Percentiles rank a stretch among this genome's conserved stretches.
Conservation (phyloP, 1,140 invertebrate species). For the Eriocheir sinensis region DNA sequence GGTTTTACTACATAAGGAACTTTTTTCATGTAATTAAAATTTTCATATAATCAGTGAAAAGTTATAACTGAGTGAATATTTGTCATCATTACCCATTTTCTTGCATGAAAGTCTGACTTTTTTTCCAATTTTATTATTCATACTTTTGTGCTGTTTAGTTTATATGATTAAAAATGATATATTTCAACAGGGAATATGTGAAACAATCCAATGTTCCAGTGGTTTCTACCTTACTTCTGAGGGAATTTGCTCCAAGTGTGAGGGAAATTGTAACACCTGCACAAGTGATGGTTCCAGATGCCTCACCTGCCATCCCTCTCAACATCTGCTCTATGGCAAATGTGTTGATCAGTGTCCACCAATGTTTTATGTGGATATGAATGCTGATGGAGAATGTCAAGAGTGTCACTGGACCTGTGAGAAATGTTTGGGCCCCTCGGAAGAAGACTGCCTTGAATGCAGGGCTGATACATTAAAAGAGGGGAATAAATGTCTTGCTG, state of each 20-base stretch:
- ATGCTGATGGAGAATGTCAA: constrained; percentile 68
- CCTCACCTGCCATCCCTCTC: constrained; percentile 63
- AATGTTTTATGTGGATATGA: constrained; percentile 69
- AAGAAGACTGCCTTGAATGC: constrained; percentile 71
- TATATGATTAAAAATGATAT: neutral
- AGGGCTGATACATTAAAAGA: constrained; percentile 57
- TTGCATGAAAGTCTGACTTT: too few species aligned
- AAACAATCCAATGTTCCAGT: constrained; percentile 52
- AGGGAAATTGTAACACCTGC: constrained; percentile 68
- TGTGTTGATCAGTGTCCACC: constrained; percentile 72
- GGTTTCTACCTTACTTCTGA: constrained; percentile 57
- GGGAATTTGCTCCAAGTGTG: constrained; percentile 61
- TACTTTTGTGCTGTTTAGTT: neutral
- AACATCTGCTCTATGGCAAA: constrained; percentile 69
- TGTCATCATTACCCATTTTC: too few species aligned
- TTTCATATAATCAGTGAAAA: too few species aligned
- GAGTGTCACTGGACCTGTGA: constrained; percentile 78
- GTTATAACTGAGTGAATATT: too few species aligned
- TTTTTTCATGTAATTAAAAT: too few species aligned
- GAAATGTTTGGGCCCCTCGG: constrained; percentile 70
- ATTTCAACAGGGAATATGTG: constrained; percentile 64
- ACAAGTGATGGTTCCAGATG: constrained; percentile 63
- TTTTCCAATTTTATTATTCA: neutral
- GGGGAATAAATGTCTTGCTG: constrained; percentile 69
- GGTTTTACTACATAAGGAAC: too few species aligned